phyloP scores from a whole-genome alignment of 2,797 vertebrate species.

The Oreochromis grahami region DNA sequence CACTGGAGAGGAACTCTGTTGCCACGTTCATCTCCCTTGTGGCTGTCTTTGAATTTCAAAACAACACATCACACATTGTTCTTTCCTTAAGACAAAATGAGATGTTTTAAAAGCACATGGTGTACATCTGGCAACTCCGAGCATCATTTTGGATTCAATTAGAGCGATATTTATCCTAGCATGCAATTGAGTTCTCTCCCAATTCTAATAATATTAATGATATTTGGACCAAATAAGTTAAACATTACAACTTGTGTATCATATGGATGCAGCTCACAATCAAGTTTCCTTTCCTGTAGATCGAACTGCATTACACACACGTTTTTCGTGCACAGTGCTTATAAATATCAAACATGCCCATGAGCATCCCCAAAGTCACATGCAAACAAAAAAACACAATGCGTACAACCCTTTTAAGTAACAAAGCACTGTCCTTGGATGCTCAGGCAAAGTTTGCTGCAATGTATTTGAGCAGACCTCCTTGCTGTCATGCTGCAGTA shows the following conservation, averaged over 20 bases:
- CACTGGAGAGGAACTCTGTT: not conserved
- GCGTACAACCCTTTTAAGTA: slow-evolving; percentile 24
- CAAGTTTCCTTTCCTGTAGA: slow-evolving; percentile 23
- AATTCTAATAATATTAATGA: not conserved
- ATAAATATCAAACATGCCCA: not conserved
- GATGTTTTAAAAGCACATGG: slow-evolving; percentile 5
- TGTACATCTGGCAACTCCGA: not conserved
- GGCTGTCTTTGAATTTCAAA: not conserved
- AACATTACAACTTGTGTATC: slow-evolving; percentile 11
- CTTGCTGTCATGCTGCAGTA: slow-evolving; percentile 59
- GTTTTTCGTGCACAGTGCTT: not conserved
- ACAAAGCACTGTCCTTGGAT: slow-evolving; percentile 58
- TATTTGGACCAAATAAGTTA: slow-evolving; percentile 20
- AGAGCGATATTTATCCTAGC: slow-evolving; percentile 11
- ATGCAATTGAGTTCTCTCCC: not conserved
- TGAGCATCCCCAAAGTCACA: not conserved
- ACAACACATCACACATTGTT: slow-evolving; percentile 1
- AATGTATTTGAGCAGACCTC: slow-evolving; percentile 52
- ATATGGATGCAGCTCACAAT: slow-evolving; percentile 21
- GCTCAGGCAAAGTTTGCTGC: slow-evolving; percentile 46
- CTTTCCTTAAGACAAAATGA: not conserved
- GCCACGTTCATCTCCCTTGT: not conserved
- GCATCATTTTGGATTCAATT: slow-evolving; percentile 16
- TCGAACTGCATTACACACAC: slow-evolving; percentile 9
- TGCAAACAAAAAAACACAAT: not conserved